phyloP scores from a whole-genome alignment of 2,113 vertebrate genomes.

The Gymnarchus niloticus region DNA sequence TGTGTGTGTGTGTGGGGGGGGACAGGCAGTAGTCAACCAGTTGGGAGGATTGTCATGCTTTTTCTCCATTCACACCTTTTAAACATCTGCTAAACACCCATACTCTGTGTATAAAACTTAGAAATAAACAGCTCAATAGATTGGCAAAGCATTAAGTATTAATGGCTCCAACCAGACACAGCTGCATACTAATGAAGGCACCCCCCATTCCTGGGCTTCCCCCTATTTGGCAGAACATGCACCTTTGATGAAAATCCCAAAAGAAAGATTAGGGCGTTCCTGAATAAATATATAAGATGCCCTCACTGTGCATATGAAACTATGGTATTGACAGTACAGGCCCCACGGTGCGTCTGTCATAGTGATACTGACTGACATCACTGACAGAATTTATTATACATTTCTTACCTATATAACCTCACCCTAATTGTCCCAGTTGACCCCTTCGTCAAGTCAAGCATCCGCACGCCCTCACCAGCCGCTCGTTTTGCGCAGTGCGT shows the following conservation, averaged over 20 bases:
- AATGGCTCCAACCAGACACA: neutral
- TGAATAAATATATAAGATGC: neutral
- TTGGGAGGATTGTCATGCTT: neutral
- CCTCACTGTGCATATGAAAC: neutral
- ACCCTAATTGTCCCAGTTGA: neutral
- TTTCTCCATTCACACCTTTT: neutral
- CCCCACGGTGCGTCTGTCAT: neutral
- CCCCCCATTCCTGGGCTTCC: neutral
- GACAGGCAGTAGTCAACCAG: too few species aligned
- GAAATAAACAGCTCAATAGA: neutral
- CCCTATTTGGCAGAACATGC: neutral
- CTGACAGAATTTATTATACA: neutral
- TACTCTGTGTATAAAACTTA: neutral
- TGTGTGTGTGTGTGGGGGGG: too few species aligned
- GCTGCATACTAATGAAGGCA: neutral
- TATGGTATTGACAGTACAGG: too few species aligned
- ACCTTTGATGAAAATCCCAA: neutral
- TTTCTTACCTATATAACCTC: neutral
- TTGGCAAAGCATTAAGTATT: neutral
- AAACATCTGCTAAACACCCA: conserved; percentile 7
- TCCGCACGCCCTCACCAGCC: neutral
- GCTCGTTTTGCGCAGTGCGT: neutral
- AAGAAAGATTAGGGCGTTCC: neutral
- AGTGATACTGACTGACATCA: neutral
- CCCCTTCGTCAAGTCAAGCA: neutral